phyloP scores from a whole-genome alignment of 1,140 invertebrate species.

The Leptopilina boulardi region DNA sequence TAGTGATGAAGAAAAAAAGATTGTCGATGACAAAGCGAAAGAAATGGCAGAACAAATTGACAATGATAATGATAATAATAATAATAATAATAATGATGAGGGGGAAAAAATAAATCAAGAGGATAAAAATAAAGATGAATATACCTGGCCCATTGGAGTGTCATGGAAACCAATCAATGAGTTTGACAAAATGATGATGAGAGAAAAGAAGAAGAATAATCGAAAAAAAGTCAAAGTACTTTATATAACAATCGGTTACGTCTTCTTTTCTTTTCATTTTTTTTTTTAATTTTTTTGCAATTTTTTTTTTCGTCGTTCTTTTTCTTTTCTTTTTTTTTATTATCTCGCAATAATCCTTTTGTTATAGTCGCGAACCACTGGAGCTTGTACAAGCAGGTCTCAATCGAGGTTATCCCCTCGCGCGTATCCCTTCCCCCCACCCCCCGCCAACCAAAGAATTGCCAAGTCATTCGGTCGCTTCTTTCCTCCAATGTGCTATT shows the following conservation, averaged over 20 bases:
- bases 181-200: neutral
- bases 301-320: neutral
- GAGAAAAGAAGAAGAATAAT: neutral
- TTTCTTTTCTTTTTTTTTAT: conserved; percentile 30
- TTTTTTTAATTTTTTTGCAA: neutral
- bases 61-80: neutral
- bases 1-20: neutral
- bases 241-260: neutral
- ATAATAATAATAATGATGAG: neutral
- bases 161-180: neutral
- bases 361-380: conserved; percentile 18
- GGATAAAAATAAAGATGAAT: conserved; percentile 3
- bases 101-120: neutral
- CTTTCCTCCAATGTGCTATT: conserved; percentile 17
- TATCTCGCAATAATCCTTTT: conserved; percentile 17
- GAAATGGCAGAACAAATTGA: neutral
- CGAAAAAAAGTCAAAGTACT: conserved; percentile 30
- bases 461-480: neutral
- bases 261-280: no score
- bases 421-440: no score
- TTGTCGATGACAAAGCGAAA: neutral
- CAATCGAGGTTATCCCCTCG: neutral
- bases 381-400: conserved; percentile 29
- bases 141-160: conserved; percentile 2
- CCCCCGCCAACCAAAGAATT: neutral